These are phyloP conservation scores for Pangasius krempfi DNA, from an alignment of 2,797 vertebrate genomes.

Conservation along the genomic window DNA sequence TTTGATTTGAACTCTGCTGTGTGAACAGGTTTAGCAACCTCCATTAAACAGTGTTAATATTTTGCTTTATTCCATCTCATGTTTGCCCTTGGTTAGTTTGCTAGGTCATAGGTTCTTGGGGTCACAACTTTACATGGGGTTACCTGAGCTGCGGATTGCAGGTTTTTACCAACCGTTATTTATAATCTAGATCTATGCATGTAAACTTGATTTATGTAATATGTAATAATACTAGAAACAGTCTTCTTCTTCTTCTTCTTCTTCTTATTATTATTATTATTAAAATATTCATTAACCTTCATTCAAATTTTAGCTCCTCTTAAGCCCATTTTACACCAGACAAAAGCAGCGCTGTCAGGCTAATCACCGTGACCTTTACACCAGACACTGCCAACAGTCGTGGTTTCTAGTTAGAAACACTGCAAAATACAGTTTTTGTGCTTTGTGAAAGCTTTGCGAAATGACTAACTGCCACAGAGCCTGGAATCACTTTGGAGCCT, in stretches of 20 bases:
- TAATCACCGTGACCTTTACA: neutral
- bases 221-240: no score
- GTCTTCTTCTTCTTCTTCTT: no score
- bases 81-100: neutral
- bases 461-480: neutral
- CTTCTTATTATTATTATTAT: no score
- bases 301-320: neutral
- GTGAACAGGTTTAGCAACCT: neutral
- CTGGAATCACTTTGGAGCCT: no score
- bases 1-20: neutral
- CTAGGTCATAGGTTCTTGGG: neutral
- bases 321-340: neutral
- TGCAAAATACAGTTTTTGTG: neutral
- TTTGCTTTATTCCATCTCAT: neutral
- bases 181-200: neutral
- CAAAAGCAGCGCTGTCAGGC: neutral
- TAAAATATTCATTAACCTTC: neutral
- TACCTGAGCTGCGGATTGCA: neutral
- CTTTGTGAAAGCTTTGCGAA: neutral
- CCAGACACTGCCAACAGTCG: neutral
- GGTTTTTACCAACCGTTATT: no score
- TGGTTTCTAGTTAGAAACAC: neutral
- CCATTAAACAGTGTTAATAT: neutral
- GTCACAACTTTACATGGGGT: neutral
- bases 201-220: neutral